Conservation (phyloP, 2,888 invertebrate genomes). For the Pandemis corylana region DNA sequence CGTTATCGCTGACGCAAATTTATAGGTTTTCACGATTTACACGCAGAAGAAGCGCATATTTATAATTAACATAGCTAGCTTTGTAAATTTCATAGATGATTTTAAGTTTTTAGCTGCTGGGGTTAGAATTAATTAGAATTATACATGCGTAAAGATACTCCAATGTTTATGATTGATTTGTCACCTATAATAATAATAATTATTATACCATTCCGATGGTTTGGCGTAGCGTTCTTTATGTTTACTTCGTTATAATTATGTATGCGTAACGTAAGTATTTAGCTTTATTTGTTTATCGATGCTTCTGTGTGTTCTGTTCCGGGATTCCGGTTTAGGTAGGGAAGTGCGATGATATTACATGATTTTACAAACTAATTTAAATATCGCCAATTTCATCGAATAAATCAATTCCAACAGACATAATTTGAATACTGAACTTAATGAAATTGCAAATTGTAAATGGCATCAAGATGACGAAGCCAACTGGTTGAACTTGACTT, state of each 20-base stretch:
- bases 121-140: too few species aligned
- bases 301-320: not conserved
- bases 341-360: not conserved
- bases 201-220: too few species aligned
- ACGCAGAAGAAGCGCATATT: not conserved
- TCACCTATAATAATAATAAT: too few species aligned
- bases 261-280: too few species aligned
- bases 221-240: too few species aligned
- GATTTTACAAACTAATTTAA: not conserved
- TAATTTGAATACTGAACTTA: not conserved
- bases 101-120: too few species aligned
- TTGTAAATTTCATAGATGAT: too few species aligned
- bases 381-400: not conserved
- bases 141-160: too few species aligned
- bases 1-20: conserved; percentile 15
- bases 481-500: conserved; percentile 79
- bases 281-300: not conserved
- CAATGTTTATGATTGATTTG: too few species aligned
- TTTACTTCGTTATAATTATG: too few species aligned
- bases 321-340: not conserved
- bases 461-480: conserved; percentile 52
- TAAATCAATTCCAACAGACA: not conserved
- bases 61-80: too few species aligned
- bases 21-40: conserved; percentile 20
- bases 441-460: conserved; percentile 3